These are phyloP conservation scores for Stigmatopora argus DNA, from an alignment of 2,113 vertebrate genomes.

Conservation along the genomic window DNA sequence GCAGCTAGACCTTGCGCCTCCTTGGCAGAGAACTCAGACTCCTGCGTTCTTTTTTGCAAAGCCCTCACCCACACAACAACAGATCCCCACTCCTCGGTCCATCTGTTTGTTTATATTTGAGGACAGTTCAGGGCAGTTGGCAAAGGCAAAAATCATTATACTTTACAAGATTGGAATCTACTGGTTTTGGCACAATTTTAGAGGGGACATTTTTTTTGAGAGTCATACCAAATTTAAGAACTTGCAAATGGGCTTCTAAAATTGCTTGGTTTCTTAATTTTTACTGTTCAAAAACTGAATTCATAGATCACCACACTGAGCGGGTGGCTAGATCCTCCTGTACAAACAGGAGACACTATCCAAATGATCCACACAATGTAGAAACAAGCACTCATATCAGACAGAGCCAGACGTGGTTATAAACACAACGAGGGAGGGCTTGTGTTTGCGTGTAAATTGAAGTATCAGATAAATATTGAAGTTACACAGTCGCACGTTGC, in stretches of 20 bases:
- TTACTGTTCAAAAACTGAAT: no score
- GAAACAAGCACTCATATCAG: conserved; percentile 51
- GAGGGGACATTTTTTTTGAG: not conserved
- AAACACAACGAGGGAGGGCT: conserved; percentile 28
- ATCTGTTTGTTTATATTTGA: conserved; percentile 56
- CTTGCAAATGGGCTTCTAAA: no score
- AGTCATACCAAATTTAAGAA: not conserved
- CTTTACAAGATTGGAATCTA: not conserved
- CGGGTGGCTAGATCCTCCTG: conserved; percentile 48
- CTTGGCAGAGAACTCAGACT: conserved; percentile 46
- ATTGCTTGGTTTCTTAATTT: no score
- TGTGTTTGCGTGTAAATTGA: conserved; percentile 40
- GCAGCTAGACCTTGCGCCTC: conserved; percentile 33
- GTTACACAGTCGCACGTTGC: conserved; percentile 7
- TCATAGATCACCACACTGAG: conserved; percentile 61
- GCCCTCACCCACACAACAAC: conserved; percentile 40
- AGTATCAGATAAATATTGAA: conserved; percentile 45
- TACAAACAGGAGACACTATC: conserved; percentile 63
- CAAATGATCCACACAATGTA: conserved; percentile 47
- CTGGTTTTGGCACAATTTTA: not conserved
- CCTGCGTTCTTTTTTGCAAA: conserved; percentile 24
- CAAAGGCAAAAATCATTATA: conserved; percentile 6
- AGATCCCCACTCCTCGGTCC: conserved; percentile 36
- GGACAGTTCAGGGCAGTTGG: conserved; percentile 46
- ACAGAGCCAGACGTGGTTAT: conserved; percentile 41